phyloP scores from a whole-genome alignment of 1,140 invertebrate species.

The Heliconius hermathena region DNA sequence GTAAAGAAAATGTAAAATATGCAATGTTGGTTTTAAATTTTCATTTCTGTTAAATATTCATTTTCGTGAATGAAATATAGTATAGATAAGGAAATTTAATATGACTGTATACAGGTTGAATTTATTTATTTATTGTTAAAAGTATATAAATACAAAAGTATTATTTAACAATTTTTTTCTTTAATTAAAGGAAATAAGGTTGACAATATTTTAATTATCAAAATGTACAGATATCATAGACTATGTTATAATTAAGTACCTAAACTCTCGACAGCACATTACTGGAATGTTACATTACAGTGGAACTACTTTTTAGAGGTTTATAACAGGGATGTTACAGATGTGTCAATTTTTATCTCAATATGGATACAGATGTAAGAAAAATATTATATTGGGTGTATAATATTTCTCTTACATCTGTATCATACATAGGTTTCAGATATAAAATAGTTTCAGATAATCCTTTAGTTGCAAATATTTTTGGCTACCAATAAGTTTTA shows the following conservation, averaged over 20 bases:
- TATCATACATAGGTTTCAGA: too few species aligned
- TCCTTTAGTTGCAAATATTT: too few species aligned
- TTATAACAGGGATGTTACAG: constrained; percentile 11
- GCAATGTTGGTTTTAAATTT: constrained; percentile 14
- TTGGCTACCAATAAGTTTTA: too few species aligned
- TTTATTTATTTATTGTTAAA: constrained; percentile 47
- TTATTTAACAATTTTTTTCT: constrained; percentile 63
- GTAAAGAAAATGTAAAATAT: constrained; percentile 70
- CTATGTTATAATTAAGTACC: constrained; percentile 68
- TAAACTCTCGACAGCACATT: constrained; percentile 72
- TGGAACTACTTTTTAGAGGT: constrained; percentile 37
- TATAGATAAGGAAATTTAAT: constrained; percentile 16
- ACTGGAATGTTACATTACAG: constrained; percentile 69
- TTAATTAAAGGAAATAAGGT: constrained; percentile 53
- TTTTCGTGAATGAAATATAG: not conserved
- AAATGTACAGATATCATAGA: constrained; percentile 71
- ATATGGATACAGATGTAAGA: too few species aligned
- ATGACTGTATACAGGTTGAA: constrained; percentile 16
- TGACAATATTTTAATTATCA: constrained; percentile 65
- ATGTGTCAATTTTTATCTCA: too few species aligned
- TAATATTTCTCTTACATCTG: too few species aligned
- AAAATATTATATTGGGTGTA: too few species aligned
- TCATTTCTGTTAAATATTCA: not conserved
- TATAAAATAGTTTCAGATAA: too few species aligned
- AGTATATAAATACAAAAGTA: constrained; percentile 67